phyloP scores from a whole-genome alignment of 2,888 invertebrate species.

The Gandaritis pyraliata region DNA sequence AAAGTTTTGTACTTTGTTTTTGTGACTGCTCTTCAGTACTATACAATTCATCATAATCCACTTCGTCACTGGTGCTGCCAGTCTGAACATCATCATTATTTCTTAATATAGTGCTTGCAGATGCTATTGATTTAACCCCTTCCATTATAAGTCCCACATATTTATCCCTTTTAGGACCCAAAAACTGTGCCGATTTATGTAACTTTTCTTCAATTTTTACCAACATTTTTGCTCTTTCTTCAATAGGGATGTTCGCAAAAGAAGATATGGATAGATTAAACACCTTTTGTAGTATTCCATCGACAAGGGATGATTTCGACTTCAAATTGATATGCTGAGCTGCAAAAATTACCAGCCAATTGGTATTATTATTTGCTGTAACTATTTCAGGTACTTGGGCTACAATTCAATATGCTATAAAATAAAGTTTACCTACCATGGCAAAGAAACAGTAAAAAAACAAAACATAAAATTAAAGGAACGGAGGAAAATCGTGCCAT shows the following conservation, averaged over 20 bases:
- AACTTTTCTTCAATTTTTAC: conserved; percentile 53
- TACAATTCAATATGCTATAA: neutral
- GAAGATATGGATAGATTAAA: conserved; percentile 48
- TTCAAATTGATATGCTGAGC: conserved; percentile 6
- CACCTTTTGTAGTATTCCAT: conserved; percentile 53
- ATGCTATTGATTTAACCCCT: conserved; percentile 53
- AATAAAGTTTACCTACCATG: conserved; percentile 27
- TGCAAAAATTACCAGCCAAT: conserved; percentile 10
- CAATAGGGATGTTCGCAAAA: conserved; percentile 41
- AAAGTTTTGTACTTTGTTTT: conserved; percentile 33
- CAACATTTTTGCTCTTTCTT: conserved; percentile 45
- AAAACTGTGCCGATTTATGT: conserved; percentile 46
- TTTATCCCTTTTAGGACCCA: conserved; percentile 51
- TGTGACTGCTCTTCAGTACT: conserved; percentile 2
- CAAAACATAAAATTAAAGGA: conserved; percentile 18
- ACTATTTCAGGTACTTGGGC: neutral
- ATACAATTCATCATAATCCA: neutral
- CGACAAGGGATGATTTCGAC: conserved; percentile 42
- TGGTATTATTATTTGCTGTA: neutral
- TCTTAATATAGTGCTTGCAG: conserved; percentile 21
- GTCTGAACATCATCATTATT: neutral
- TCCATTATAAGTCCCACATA: conserved; percentile 63
- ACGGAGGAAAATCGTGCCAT: conserved; percentile 17
- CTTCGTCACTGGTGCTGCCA: neutral
- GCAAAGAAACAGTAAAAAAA: conserved; percentile 10